Percentiles rank a stretch among this genome's conserved stretches.
Conservation (phyloP, 2,888 invertebrate genomes). For the Tetramorium bicarinatum region DNA sequence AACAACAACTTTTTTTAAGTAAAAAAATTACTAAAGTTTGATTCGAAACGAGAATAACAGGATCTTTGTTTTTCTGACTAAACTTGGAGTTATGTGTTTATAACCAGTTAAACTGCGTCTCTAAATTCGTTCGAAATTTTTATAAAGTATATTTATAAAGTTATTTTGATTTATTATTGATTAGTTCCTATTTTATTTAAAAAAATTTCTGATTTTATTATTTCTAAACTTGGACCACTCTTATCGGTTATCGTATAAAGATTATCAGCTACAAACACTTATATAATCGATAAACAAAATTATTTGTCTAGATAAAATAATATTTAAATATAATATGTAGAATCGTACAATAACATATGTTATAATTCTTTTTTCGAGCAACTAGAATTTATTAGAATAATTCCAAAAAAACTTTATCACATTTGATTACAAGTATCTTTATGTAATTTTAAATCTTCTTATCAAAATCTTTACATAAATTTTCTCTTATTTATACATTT, state of each 20-base stretch:
- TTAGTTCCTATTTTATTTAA: not conserved
- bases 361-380: not conserved
- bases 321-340: slow-evolving; percentile 2
- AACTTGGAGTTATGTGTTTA: not conserved
- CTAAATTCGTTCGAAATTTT: not conserved
- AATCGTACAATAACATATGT: not conserved
- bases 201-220: not conserved
- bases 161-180: not conserved
- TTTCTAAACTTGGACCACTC: not conserved
- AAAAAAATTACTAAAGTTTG: not conserved
- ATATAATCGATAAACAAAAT: not conserved
- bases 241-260: not conserved
- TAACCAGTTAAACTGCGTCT: not conserved
- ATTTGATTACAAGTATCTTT: not conserved
- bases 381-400: slow-evolving; percentile 5
- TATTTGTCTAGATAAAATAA: not conserved
- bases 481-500: not conserved
- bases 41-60: not conserved
- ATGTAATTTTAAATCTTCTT: not conserved
- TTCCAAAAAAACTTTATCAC: not conserved
- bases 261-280: not conserved
- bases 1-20: slow-evolving; percentile 36
- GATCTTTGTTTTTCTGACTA: not conserved
- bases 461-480: not conserved
- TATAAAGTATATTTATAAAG: not conserved